These are phyloP conservation scores for Globia sparganii DNA, from an alignment of 2,888 invertebrate genomes.

Conservation along the genomic window DNA sequence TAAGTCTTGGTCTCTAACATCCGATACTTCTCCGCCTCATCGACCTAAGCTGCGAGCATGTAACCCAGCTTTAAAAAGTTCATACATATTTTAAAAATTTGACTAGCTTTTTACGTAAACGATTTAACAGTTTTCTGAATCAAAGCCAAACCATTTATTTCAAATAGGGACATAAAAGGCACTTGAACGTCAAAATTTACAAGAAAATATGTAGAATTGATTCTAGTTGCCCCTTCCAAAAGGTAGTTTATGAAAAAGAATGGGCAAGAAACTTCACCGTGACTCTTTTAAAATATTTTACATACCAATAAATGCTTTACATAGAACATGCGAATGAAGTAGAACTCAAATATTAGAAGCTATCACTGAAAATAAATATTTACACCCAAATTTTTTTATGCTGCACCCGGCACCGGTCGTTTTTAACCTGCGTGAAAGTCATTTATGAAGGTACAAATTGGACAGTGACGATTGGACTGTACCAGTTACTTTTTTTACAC, in stretches of 20 bases:
- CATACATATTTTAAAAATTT: neutral
- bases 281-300: neutral
- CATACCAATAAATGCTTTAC: neutral
- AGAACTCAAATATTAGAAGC: conserved; percentile 4
- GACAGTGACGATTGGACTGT: conserved; percentile 40
- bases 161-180: neutral
- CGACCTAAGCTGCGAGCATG: conserved; percentile 15
- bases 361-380: conserved; percentile 27
- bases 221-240: neutral
- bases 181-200: neutral
- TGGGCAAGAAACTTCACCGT: neutral
- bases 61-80: conserved; percentile 1
- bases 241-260: neutral
- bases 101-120: neutral
- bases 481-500: conserved; percentile 24
- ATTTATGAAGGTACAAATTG: conserved; percentile 52
- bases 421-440: conserved; percentile 19
- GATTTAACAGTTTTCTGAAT: neutral
- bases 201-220: neutral
- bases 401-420: neutral
- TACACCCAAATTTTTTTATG: neutral
- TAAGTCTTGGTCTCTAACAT: conserved; percentile 25
- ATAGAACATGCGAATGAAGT: neutral
- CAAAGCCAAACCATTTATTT: neutral
- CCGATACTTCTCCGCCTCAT: conserved; percentile 35